These are phyloP conservation scores for Clarias macrocephalus DNA, from an alignment of 2,113 vertebrate species.

Conservation along the genomic window DNA sequence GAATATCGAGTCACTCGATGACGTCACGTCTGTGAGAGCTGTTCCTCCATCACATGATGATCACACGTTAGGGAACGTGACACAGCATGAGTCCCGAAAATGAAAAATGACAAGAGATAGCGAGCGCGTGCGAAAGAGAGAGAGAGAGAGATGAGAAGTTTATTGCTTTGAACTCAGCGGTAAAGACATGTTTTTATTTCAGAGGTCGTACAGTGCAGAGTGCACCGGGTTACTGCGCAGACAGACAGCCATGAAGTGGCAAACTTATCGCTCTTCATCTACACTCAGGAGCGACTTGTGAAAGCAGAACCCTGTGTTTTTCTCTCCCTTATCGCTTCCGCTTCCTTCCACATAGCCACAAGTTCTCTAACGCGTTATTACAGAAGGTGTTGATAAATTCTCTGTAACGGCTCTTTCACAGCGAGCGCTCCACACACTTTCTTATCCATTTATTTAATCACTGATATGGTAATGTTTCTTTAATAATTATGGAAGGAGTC, in stretches of 20 bases:
- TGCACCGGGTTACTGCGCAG: background rate
- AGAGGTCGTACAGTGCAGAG: background rate
- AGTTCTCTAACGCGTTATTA: background rate
- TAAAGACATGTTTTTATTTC: background rate
- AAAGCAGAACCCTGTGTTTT: slow-evolving; percentile 17
- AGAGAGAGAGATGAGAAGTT: background rate
- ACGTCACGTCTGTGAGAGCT: background rate
- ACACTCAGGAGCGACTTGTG: background rate
- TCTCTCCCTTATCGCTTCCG: slow-evolving; percentile 9
- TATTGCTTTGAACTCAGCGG: background rate
- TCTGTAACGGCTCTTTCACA: background rate
- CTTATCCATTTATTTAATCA: background rate
- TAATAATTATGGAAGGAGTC: background rate
- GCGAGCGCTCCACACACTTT: background rate
- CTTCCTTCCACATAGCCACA: slow-evolving; percentile 15
- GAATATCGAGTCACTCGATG: background rate
- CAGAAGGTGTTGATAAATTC: background rate
- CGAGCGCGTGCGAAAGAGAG: background rate
- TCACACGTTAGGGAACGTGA: background rate
- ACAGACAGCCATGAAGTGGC: background rate
- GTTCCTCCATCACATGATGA: slow-evolving; percentile 9
- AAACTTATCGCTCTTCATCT: background rate
- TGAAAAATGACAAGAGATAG: background rate
- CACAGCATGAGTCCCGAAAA: background rate
- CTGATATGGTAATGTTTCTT: background rate